Evolutionary conservation across 2,888 invertebrate species (phyloP).

Genomic region (Pyralis farinalis): DNA sequence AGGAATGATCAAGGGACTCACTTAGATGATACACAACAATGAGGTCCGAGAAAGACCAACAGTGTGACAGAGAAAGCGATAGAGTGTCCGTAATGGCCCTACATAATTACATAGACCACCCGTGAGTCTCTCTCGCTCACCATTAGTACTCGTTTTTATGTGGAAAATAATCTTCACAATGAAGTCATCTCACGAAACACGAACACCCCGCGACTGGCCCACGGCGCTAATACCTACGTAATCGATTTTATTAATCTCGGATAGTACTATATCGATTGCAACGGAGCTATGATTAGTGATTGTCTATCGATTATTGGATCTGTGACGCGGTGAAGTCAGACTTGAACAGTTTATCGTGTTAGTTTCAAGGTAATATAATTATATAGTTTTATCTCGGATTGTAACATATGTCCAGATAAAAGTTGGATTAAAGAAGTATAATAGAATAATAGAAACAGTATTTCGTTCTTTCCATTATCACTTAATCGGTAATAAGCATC

Average conservation of each 20-base stretch:
- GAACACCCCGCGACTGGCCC: slow-evolving; percentile 18
- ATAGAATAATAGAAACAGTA: too few species aligned
- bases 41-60: not conserved
- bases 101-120: slow-evolving; percentile 70
- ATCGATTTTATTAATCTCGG: slow-evolving; percentile 27
- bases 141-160: slow-evolving; percentile 58
- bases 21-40: not conserved
- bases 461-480: too few species aligned
- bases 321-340: not conserved
- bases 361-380: too few species aligned
- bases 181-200: slow-evolving; percentile 57
- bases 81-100: slow-evolving; percentile 35
- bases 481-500: too few species aligned
- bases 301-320: not conserved
- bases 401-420: too few species aligned
- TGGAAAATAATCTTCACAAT: slow-evolving; percentile 62
- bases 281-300: not conserved
- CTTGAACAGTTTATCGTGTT: not conserved
- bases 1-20: slow-evolving; percentile 13
- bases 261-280: slow-evolving; percentile 16
- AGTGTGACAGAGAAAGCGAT: slow-evolving; percentile 28
- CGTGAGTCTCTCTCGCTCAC: slow-evolving; percentile 42
- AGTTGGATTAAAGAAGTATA: too few species aligned
- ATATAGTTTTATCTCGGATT: too few species aligned
- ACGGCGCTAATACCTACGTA: slow-evolving; percentile 16